Base-by-base conservation (phyloP, 2,797 vertebrate species). In the Pangasius mekongensis region DNA sequence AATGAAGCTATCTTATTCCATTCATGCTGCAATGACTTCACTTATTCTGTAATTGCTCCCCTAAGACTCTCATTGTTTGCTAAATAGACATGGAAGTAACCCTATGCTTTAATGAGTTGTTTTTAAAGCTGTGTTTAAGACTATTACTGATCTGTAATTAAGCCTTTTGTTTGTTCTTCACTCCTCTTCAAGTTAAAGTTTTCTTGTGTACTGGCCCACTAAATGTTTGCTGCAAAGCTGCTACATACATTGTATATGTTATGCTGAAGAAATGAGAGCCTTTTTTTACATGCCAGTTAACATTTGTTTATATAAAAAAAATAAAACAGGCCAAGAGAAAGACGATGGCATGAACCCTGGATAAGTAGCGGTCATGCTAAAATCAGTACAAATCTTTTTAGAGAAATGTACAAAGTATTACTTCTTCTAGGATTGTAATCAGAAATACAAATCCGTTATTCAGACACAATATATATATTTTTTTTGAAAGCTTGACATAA, bases 121-220 rank as follows among this genome's bases (percentile, higher is more conserved):
- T 20, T 71, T 82, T 27, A 47, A 36, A 58, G 62, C 47, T 27
- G 43, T 54, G 24, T 80, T 87, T 56, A 67, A 67, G n/a, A 78
- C 6, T 4, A 49, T 27, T 56, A 27, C 49, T 84, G 47, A 27
- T 27, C 33, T 43, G 77, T 86, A 60, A n/a, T 60, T 16, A 22
- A 36, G 52, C 67, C 18, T 16, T 69, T 7, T 47, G 56, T 83
- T 83, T 43, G 10, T 60, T 43, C 71, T 76, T 14, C 5, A 66
- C 16, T 52, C 27, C 7, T 54, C 43, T 66, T 47, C 43, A 36
- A 66, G 60, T 10, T 62, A 60, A 60, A 62, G 20, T 54, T 54
- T 54, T 58, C 56, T 58, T 22, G 20, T 58, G 56, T 22, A 5
- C 20, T 22, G 18, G 56, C 20, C 5, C 56, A 58, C 0, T 1